Evolutionary conservation across 2,113 vertebrate genomes (phyloP).

Genomic region (Zosterops lateralis): DNA sequence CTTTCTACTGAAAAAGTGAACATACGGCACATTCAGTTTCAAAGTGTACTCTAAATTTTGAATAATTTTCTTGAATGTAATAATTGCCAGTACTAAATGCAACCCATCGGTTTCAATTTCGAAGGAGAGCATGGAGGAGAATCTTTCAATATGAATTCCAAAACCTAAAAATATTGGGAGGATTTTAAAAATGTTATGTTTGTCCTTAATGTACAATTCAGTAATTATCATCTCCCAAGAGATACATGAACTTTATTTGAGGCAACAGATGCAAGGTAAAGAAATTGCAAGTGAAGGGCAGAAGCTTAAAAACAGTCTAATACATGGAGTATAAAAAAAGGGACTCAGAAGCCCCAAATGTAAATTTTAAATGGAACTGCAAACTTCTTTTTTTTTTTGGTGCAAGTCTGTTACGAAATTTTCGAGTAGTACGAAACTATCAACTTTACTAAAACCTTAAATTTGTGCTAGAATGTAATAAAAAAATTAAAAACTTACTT

Average conservation of each 20-base stretch:
- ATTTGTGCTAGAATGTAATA: not conserved
- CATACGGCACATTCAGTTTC: not conserved
- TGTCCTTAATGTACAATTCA: not conserved
- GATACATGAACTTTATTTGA: not conserved
- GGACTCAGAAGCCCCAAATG: not conserved
- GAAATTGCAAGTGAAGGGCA: not conserved
- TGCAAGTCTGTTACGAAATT: not conserved
- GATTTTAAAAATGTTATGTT: not conserved
- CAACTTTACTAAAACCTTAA: not conserved
- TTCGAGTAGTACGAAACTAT: not conserved
- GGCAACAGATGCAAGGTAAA: not conserved
- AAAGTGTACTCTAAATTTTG: conserved; percentile 27
- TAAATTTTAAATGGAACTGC: not conserved
- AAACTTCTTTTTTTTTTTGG: not conserved
- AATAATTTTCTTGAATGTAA: not conserved
- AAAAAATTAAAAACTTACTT: not conserved
- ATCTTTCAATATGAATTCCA: not conserved
- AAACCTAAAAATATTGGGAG: not conserved
- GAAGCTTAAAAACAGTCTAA: not conserved
- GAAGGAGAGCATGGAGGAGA: not conserved
- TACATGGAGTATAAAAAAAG: not conserved
- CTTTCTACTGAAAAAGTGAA: conserved; percentile 1
- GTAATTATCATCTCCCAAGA: not conserved
- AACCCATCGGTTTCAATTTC: not conserved
- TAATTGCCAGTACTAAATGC: not conserved